Evolutionary conservation across 1,140 invertebrate species (phyloP).

Genomic region (Leptinotarsa undecemlineata): DNA sequence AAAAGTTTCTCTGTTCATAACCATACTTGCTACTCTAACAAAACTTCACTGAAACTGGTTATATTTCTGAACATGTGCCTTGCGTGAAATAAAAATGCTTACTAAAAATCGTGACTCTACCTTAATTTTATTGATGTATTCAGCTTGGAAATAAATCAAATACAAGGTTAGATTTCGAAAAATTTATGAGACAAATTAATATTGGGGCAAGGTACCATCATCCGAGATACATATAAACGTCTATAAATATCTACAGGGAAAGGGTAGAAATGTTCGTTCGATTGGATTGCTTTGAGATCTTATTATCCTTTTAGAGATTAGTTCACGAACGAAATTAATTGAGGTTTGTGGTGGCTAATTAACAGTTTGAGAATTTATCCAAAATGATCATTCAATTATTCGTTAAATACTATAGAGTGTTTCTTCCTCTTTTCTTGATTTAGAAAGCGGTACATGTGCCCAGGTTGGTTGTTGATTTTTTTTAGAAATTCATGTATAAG

Average conservation of each 20-base stretch:
- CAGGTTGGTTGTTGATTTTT: too few relatives aligned
- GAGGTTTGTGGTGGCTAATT: too few relatives aligned
- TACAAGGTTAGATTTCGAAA: constrained; percentile 1
- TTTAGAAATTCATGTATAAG: too few relatives aligned
- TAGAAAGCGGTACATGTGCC: too few relatives aligned
- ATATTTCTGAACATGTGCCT: not conserved
- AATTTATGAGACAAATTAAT: constrained; percentile 4
- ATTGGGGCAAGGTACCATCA: constrained; percentile 23
- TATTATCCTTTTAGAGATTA: not conserved
- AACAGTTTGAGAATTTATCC: too few relatives aligned
- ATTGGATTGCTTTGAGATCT: not conserved
- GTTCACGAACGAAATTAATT: too few relatives aligned
- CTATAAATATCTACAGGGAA: not conserved
- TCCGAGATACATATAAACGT: not conserved
- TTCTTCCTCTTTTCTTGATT: too few relatives aligned
- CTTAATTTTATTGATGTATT: constrained; percentile 13
- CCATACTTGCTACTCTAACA: not conserved
- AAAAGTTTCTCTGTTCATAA: not conserved
- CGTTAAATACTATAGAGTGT: too few relatives aligned
- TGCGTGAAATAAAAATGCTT: constrained; percentile 9
- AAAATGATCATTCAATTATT: too few relatives aligned
- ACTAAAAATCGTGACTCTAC: constrained; percentile 16
- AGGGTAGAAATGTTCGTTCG: not conserved
- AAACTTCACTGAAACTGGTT: not conserved
- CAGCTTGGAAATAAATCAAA: constrained; percentile 12